Base-by-base conservation (phyloP, 2,113 vertebrate genomes). In the Paedocypris sp. region DNA sequence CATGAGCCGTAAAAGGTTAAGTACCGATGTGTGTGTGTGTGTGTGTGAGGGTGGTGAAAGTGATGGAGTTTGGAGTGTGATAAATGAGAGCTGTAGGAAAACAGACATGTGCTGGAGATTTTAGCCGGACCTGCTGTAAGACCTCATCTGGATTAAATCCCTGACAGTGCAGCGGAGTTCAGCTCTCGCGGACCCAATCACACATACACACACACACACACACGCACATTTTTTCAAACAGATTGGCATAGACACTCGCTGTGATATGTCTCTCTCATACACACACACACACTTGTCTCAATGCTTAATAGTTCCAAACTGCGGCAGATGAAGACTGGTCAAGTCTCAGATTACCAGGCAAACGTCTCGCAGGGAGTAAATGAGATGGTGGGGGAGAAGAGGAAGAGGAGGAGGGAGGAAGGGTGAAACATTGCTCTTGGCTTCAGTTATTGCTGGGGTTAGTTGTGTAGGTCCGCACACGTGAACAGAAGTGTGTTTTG, bases 71-170 rank as follows among this genome's bases (percentile, higher is more conserved):
- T 58, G 26, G 11, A 58, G 39, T 42, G 54, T 51, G 60, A 62
- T 62, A 43, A 62, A 62, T 41, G 60, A 42, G 25, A 42, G n/a
- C 26, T 52, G 60, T 23, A 23, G 43, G 16, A 38, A 23, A 58
- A 22, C 26, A 58, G 54, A 58, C 28, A 19, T 45, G 18, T 43
- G 54, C 39, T 22, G 54, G 11, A 43, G 54, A 58, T 28, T 58
- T 32, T 19, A 58, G 54, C 54, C n/a, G 39, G 54, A 58, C 32
- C 50, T 38, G 50, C 33, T 53, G n/a, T 53, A 38, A 53, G 50
- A 53, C 26, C 39, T 25, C 1, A 39, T 43, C 39, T 58, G 54
- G 39, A 36, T 42, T 58, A 6, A 13, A 32, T 58, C 54, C 54
- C 39, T 9, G 16, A 43, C 18, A 8, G 54, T 43, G 26, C 39